These are phyloP conservation scores for Charadrius vociferus DNA, from an alignment of 2,113 vertebrate species.

Conservation along the genomic window DNA sequence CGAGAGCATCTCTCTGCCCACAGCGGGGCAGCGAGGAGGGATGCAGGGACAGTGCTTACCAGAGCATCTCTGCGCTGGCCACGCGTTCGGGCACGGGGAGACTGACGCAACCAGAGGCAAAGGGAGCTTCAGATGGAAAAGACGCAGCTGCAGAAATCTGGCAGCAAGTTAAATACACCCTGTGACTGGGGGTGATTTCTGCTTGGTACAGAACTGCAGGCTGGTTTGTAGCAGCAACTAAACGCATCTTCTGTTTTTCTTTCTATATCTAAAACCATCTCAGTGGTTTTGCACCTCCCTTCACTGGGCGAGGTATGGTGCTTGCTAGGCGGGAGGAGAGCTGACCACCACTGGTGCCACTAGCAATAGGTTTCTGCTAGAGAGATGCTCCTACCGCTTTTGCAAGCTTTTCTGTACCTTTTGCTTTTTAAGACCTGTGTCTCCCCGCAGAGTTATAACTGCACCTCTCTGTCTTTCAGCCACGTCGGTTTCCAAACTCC, in stretches of 20 bases:
- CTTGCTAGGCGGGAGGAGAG: not conserved
- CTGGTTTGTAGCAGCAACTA: not conserved
- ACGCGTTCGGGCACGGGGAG: rapidly evolving
- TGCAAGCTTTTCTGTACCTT: not conserved
- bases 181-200: not conserved
- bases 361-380: not conserved
- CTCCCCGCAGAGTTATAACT: rapidly evolving
- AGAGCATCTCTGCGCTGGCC: not conserved
- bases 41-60: rapidly evolving
- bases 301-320: rapidly evolving
- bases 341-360: not conserved
- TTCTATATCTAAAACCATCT: no score
- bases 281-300: not conserved
- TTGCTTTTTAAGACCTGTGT: not conserved
- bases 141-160: not conserved
- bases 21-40: not conserved
- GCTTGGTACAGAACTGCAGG: not conserved
- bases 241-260: rapidly evolving
- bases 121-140: not conserved
- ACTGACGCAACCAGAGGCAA: rapidly evolving
- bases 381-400: not conserved
- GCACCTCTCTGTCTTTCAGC: not conserved
- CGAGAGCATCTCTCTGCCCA: not conserved
- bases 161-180: not conserved
- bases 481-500: rapidly evolving